Conservation (phyloP, 2,888 invertebrate species). For the Therioaphis trifolii region DNA sequence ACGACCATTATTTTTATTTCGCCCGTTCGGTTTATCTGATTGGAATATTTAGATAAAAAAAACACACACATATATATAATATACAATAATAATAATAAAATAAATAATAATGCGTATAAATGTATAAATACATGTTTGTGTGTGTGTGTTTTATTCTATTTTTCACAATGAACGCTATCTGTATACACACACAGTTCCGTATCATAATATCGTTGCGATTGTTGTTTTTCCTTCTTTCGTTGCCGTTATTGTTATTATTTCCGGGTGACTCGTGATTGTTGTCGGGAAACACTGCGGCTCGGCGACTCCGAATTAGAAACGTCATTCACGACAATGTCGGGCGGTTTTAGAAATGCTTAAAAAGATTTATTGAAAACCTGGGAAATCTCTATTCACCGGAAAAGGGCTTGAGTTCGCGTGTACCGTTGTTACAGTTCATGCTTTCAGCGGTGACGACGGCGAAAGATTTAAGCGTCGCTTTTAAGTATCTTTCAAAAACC, state of each 20-base stretch:
- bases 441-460: slow-evolving; percentile 27
- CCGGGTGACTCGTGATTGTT: background rate
- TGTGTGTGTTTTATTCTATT: background rate
- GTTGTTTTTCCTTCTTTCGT: no score
- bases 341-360: slow-evolving; percentile 2
- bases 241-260: background rate
- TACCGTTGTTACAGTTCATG: background rate
- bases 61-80: background rate
- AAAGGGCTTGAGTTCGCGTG: slow-evolving; percentile 43
- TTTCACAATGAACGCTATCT: background rate
- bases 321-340: background rate
- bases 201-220: no score
- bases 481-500: slow-evolving; percentile 56
- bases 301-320: slow-evolving; percentile 1
- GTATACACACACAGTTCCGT: background rate
- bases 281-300: background rate
- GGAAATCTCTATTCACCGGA: slow-evolving; percentile 36
- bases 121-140: background rate
- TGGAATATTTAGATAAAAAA: slow-evolving; percentile 40
- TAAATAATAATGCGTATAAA: background rate
- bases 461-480: slow-evolving; percentile 56
- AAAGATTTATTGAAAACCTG: slow-evolving; percentile 50
- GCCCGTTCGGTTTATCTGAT: slow-evolving; percentile 37
- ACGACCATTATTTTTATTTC: slow-evolving; percentile 21
- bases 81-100: no score